A percentile compares a stretch with the other conserved stretches of the same genome.
Conservation (phyloP, 1,140 invertebrate genomes). For the Apis mellifera region DNA sequence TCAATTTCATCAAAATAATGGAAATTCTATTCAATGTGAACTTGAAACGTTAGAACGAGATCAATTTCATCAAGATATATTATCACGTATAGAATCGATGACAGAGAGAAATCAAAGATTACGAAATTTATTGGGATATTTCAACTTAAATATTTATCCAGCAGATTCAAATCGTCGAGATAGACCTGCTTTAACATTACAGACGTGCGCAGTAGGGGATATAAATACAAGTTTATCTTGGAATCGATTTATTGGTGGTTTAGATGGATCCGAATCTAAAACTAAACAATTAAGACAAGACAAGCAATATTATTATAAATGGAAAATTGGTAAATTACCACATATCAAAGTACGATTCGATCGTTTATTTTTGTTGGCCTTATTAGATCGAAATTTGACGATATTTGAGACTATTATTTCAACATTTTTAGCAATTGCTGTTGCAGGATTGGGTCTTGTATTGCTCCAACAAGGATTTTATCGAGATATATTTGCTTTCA, state of each 20-base stretch:
- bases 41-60: slow-evolving; percentile 62
- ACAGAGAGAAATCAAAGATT: slow-evolving; percentile 68
- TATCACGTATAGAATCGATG: slow-evolving; percentile 60
- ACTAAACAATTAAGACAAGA: slow-evolving; percentile 83
- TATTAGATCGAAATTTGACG: slow-evolving; percentile 96
- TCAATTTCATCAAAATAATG: slow-evolving; percentile 54
- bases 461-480: slow-evolving; percentile 94
- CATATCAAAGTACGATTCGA: slow-evolving; percentile 93
- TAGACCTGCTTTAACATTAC: slow-evolving; percentile 65
- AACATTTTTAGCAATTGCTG: slow-evolving; percentile 91
- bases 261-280: slow-evolving; percentile 72
- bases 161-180: slow-evolving; percentile 65
- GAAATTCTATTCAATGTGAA: slow-evolving; percentile 59
- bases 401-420: slow-evolving; percentile 92
- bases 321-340: slow-evolving; percentile 87
- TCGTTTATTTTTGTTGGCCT: slow-evolving; percentile 93
- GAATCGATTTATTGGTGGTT: slow-evolving; percentile 75
- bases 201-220: slow-evolving; percentile 66
- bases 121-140: slow-evolving; percentile 70
- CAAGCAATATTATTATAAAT: slow-evolving; percentile 89
- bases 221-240: slow-evolving; percentile 73
- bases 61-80: slow-evolving; percentile 55
- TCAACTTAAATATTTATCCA: slow-evolving; percentile 60
- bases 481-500: slow-evolving; percentile 94
- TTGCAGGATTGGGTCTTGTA: slow-evolving; percentile 92